Evolutionary conservation across 2,113 vertebrate species (phyloP), one percentile per base, ranked within the genome.

Genomic region (Coracopsis vasa): DNA sequence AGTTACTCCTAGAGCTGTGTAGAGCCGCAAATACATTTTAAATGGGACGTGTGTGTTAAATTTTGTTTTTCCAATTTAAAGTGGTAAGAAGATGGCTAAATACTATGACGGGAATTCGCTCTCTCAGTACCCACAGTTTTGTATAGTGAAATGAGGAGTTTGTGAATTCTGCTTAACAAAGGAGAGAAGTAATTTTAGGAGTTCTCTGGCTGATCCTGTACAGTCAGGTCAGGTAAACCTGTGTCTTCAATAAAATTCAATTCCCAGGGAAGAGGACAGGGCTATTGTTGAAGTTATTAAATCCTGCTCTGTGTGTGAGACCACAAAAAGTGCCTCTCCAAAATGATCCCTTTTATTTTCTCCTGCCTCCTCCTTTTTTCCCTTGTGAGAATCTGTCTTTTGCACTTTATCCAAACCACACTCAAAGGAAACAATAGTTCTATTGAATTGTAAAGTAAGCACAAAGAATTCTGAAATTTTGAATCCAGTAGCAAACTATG

Each of bases 301-400:
- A 86, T 86, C 69, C 77, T 71, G 33, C 61, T 90, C 0, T 41
- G 9, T 88, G 31, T 86, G 47, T 1, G 2, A 81, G 47, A 72
- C 90, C 92, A 78, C 93, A 95, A 74, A 90, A 90, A 94, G 14
- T 89, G 83, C 25, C 25, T 75, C 86, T 95, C 75, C 31, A 65
- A 85, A 88, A 91, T 28, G 9, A 79, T 94, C 48, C 31, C 29
- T 79, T 84, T 89, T 84, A 48, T 85, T 79, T 93, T 33, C 12
- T 78, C 16, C 44, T 72, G 28, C 56, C 6, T 91, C 27, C 83
- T 93, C 70, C 18, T 74, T 88, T 92, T 11, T 81, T 58, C 21
- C 44, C 21, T 39, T 18, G 20, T 92, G 94, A 91, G 83, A 95
- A 93, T 81, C 56, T 84, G 39, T 64, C 82, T 60, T 13, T 90